Conservation (phyloP, 2,797 vertebrate genomes). For the Tarsius wallacei region DNA sequence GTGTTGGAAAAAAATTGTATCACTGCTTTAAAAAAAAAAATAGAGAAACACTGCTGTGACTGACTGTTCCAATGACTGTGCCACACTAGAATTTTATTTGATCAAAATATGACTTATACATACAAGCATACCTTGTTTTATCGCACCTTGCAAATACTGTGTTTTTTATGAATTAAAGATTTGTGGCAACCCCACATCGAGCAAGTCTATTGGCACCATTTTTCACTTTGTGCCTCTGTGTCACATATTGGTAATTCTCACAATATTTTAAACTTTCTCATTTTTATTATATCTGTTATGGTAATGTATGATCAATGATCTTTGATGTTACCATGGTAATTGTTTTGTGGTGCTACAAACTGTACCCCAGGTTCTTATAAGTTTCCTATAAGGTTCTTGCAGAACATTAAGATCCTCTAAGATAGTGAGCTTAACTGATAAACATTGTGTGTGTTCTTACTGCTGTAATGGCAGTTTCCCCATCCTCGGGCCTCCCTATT, state of each 20-base stretch:
- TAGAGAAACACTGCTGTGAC: not conserved
- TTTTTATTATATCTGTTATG: not conserved
- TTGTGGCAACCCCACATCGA: not conserved
- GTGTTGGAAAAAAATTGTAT: slow-evolving; percentile 6
- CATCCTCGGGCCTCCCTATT: not conserved
- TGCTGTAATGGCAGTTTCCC: not conserved
- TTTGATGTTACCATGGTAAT: not conserved
- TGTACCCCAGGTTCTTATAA: not conserved
- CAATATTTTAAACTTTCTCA: not conserved
- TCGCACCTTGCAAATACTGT: not conserved
- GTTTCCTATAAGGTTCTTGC: no score
- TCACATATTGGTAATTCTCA: not conserved
- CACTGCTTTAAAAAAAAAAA: not conserved
- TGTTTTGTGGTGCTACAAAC: not conserved
- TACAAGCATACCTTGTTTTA: not conserved
- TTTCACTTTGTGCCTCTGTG: not conserved
- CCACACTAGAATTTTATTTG: slow-evolving; percentile 35
- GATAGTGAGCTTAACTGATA: not conserved
- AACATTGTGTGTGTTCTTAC: not conserved
- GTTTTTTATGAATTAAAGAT: not conserved
- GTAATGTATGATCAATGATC: not conserved
- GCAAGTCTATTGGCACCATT: not conserved
- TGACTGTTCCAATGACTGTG: not conserved
- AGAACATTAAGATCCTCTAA: not conserved
- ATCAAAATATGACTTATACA: slow-evolving; percentile 40